Percentiles rank a stretch among this genome's conserved stretches.
These are phyloP conservation scores for Chitala chitala DNA, from an alignment of 2,113 vertebrate species.

Conservation along the genomic window DNA sequence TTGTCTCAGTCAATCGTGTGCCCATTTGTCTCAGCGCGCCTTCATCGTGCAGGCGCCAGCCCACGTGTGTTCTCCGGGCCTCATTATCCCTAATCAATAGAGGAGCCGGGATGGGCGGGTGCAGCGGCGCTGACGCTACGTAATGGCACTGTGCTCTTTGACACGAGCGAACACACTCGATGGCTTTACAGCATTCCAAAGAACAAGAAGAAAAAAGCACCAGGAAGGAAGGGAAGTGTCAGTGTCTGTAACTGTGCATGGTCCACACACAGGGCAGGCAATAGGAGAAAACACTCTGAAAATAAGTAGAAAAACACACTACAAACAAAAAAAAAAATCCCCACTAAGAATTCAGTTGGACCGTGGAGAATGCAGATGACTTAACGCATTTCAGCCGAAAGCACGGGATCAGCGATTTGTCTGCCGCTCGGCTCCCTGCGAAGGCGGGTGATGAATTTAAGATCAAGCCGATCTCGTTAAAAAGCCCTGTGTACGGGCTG, in stretches of 20 bases:
- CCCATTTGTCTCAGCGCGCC: conserved; percentile 39
- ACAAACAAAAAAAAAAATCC: not conserved
- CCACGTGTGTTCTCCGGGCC: conserved; percentile 20
- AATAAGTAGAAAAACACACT: not conserved
- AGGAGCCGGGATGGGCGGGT: not conserved
- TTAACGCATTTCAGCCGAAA: not conserved
- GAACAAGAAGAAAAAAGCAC: conserved; percentile 24
- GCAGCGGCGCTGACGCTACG: not conserved
- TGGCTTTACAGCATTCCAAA: conserved; percentile 27
- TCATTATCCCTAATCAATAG: conserved; percentile 51
- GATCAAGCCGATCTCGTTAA: not conserved
- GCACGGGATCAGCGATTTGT: not conserved
- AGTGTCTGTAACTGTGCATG: conserved; percentile 41
- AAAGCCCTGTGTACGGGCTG: not conserved
- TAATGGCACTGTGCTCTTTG: conserved; percentile 11
- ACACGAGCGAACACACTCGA: conserved; percentile 19
- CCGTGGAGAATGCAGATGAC: not conserved
- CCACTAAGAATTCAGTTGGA: conserved; percentile 12
- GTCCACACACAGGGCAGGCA: conserved; percentile 1
- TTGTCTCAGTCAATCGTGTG: conserved; percentile 56
- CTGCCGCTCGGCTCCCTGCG: not conserved
- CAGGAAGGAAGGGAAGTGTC: too few relatives aligned
- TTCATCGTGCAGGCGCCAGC: conserved; percentile 6
- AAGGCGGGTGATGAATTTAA: not conserved
- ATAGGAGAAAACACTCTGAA: conserved; percentile 1